Evolutionary conservation across 2,888 invertebrate genomes (phyloP).

Genomic region (Petrolisthes manimaculis): DNA sequence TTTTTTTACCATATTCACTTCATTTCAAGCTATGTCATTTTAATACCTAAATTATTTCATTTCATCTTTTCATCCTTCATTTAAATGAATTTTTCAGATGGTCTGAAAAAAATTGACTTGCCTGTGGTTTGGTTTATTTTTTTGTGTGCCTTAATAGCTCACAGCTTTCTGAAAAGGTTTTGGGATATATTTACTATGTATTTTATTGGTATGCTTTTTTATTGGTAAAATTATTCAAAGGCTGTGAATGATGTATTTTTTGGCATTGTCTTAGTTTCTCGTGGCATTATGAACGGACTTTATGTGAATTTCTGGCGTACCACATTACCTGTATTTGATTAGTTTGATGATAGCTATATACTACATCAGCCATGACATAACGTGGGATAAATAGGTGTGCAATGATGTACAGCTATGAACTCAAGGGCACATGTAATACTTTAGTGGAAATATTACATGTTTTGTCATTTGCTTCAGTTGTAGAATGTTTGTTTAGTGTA

Average conservation of each 20-base stretch:
- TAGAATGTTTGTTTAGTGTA: too few species aligned
- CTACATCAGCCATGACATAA: too few species aligned
- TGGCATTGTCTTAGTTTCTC: too few species aligned
- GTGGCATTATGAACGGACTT: too few species aligned
- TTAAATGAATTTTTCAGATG: conserved; percentile 23
- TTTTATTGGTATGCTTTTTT: background rate
- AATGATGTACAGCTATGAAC: too few species aligned
- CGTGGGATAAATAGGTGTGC: too few species aligned
- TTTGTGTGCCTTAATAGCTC: background rate
- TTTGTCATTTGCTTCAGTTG: too few species aligned
- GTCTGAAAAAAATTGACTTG: background rate
- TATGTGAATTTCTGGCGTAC: too few species aligned
- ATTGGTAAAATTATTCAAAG: background rate
- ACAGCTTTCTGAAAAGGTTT: background rate
- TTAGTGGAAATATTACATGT: too few species aligned
- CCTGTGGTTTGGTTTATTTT: background rate
- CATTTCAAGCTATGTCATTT: conserved; percentile 25
- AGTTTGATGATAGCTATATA: too few species aligned
- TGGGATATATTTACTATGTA: background rate
- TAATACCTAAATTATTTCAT: conserved; percentile 51
- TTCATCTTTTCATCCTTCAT: conserved; percentile 33
- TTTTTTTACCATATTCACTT: conserved; percentile 20
- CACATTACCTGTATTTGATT: too few species aligned
- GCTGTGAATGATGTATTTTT: background rate
- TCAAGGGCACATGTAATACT: too few species aligned